Percentiles rank a stretch among this genome's conserved stretches.
phyloP scores from a whole-genome alignment of 2,113 vertebrate species.

The Polypterus senegalus region DNA sequence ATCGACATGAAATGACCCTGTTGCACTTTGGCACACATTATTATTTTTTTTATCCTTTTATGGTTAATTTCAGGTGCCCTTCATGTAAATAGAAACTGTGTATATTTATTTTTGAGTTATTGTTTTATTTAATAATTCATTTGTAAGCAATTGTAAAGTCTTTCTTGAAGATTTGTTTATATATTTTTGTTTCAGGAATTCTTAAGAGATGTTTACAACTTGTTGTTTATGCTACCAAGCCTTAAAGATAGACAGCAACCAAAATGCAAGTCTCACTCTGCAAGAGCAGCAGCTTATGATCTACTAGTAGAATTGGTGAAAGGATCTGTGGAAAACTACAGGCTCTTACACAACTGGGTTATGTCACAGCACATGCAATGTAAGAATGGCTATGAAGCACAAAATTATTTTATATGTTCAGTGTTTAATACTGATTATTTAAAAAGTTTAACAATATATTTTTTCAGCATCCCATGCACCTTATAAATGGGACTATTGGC shows the following conservation, averaged over 20 bases:
- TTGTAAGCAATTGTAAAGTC: no score
- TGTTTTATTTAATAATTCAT: no score
- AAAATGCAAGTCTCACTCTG: constrained; percentile 93
- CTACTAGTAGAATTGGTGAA: constrained; percentile 94
- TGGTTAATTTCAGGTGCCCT: no score
- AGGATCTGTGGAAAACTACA: constrained; percentile 92
- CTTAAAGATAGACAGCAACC: constrained; percentile 88
- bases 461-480: constrained; percentile 80
- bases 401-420: no score
- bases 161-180: neutral
- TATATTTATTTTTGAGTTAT: no score
- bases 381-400: constrained; percentile 39
- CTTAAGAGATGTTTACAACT: constrained; percentile 87
- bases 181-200: constrained; percentile 64
- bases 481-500: constrained; percentile 99
- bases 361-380: constrained; percentile 98
- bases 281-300: constrained; percentile 89
- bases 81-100: no score
- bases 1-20: no score
- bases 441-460: neutral
- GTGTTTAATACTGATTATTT: neutral
- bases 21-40: no score
- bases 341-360: constrained; percentile 96
- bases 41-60: no score
- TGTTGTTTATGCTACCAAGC: constrained; percentile 90